A percentile compares a stretch with the other conserved stretches of the same genome.
phyloP scores from a whole-genome alignment of 2,113 vertebrate species.

The Nothocercus nigrocapillus region DNA sequence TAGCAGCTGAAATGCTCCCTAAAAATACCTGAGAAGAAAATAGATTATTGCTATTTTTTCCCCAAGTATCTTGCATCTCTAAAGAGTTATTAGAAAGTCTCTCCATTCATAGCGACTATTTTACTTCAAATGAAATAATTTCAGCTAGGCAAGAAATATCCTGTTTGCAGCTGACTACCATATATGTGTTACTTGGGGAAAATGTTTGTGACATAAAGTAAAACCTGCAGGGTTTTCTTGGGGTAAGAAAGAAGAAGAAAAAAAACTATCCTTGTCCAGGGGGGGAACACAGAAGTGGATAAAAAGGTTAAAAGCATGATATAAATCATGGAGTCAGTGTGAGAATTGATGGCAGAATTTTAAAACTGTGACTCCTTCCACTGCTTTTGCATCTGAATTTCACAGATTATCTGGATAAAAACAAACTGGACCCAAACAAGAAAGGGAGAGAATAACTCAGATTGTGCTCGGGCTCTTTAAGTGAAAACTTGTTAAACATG shows the following conservation, averaged over 20 bases:
- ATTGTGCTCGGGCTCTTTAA: not conserved
- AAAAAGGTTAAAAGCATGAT: not conserved
- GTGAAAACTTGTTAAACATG: accelerated
- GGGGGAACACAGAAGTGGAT: not conserved
- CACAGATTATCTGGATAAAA: not conserved
- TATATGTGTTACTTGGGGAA: not conserved
- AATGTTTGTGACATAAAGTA: not conserved
- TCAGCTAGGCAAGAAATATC: not conserved
- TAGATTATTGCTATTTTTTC: not conserved
- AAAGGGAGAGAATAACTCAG: not conserved
- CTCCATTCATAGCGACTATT: not conserved
- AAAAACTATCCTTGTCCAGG: not conserved
- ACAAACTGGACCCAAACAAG: not conserved
- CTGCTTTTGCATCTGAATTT: not conserved
- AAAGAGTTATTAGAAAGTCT: not conserved
- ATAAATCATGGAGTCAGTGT: not conserved
- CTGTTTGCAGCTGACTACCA: not conserved
- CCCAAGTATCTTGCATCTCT: not conserved
- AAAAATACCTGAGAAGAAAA: not conserved
- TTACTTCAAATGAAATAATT: not conserved
- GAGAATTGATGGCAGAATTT: not conserved
- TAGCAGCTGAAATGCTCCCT: not conserved
- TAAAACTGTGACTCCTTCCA: not conserved
- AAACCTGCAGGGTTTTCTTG: not conserved
- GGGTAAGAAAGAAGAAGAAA: not conserved